Evolutionary conservation across 1,140 invertebrate genomes (phyloP), one percentile per base, ranked within the genome.

Genomic region (Xylocopa sonorina): DNA sequence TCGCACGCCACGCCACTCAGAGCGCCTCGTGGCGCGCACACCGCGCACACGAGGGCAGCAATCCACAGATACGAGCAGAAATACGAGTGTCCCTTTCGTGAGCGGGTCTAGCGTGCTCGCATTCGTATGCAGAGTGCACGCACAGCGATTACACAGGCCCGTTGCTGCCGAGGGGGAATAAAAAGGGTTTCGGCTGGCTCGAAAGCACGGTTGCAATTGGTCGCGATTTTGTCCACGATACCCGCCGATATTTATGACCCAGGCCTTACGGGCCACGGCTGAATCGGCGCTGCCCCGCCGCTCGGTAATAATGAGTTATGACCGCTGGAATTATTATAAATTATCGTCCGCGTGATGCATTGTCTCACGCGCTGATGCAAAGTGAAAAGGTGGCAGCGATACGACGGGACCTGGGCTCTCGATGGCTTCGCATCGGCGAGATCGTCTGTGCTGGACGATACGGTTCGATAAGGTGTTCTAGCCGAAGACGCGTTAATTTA

Each of bases 1-100:
- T 81, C 80, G 83, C 82, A 85, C 83, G 87, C 80, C 85, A 83
- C 72, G 80, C 82, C 85, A 83, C 76, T 74, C 80, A 60, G 60
- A 16, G 9, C 46, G 58, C 66, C 60, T 29, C 64, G 27, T 34
- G n/a, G 53, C 72, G 66, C 71, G 58, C 67, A 51, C 75, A 64
- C 77, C 73, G 41, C 75, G 64, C 63, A 67, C 62, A 67, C 62
- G n/a, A 66, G 29, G 16, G 21, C 27, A 18, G 46, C 80, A 66
- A 53, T 68, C 63, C 78, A 63, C 63, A 38, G 63, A 77, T 60
- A 64, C 67, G 34, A 27, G 27, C 16, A 53, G 43, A 66, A 67
- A 82, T 69, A 77, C 78, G 50, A 63, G 66, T 76, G 67, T 74
- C 48, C 57, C 53, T 48, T 69, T 69, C 46, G 34, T 68, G 63